Evolutionary conservation across 2,797 vertebrate genomes (phyloP), one percentile per base, ranked within the genome.

Genomic region (Cheirogaleus major): DNA sequence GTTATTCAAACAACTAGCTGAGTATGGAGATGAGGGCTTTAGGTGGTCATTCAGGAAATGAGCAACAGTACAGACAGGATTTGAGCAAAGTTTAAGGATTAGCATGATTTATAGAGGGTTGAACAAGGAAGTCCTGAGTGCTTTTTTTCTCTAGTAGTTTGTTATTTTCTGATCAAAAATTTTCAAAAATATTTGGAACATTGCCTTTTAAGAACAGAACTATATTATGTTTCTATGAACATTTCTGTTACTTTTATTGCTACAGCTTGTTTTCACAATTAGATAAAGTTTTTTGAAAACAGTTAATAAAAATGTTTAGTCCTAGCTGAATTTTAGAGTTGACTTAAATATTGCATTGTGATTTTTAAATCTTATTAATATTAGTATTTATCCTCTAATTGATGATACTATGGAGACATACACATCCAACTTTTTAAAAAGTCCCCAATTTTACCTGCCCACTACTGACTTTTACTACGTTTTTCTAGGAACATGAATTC

Each of bases 181-280:
- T n/a, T 89, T 59, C 13, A 55, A 76, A 93, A 70, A 13, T 52
- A 50, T 20, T n/a, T 67, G 72, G 20, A 89, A 70, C 0, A 15
- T 93, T 93, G 15, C 57, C 52, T 84, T 88, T 61, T 86, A 69
- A 92, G 69, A 55, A 55, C 22, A 73, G 61, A 70, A 88, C 6
- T 67, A 15, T 43, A 20, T 91, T 91, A 50, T 61, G 32, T 75
- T 85, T 85, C 65, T 59, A 18, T 80, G 35, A 86, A 38, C 52
- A 89, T 70, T 72, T 55, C 35, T 84, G 25, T 85, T 88, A 67
- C 69, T 88, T 80, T 80, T 57, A 5, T 96, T 87, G 25, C n/a
- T 17, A 67, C 32, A n/a, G 7, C 11, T 93, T 92, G 4, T 95
- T 96, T 95, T 95, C 38, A 94, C 23, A 78, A 73, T 52, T 61